phyloP scores from a whole-genome alignment of 2,797 vertebrate genomes.

The Trichosurus vulpecula region DNA sequence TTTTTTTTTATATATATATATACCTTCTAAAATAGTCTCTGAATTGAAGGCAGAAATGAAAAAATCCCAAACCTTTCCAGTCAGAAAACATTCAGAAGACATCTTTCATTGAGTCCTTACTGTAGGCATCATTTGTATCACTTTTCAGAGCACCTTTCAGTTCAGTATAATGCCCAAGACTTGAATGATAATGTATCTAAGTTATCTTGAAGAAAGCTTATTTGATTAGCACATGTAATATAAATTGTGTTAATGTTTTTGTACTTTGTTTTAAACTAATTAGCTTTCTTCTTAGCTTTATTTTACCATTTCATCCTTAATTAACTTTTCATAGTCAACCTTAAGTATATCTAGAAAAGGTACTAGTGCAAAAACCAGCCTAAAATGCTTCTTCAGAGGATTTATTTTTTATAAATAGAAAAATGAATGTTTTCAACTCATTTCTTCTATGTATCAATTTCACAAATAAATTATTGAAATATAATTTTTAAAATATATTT shows the following conservation, averaged over 20 bases:
- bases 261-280: conserved; percentile 42
- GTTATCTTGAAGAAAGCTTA: conserved; percentile 26
- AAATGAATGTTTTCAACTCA: conserved; percentile 15
- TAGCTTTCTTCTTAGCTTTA: conserved; percentile 20
- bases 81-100: conserved; percentile 23
- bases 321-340: background rate
- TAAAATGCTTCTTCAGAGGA: conserved; percentile 36
- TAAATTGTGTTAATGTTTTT: conserved; percentile 48
- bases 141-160: conserved; percentile 21
- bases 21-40: conserved; percentile 33
- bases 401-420: conserved; percentile 47
- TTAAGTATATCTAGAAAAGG: background rate
- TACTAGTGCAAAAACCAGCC: conserved; percentile 47
- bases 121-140: conserved; percentile 15
- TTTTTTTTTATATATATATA: no score
- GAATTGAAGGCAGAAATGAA: conserved; percentile 43
- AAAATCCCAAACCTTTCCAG: background rate
- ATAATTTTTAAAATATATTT: conserved; percentile 18
- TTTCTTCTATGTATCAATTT: conserved; percentile 39
- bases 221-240: conserved; percentile 26
- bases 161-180: conserved; percentile 17
- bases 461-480: conserved; percentile 31
- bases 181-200: conserved; percentile 23
- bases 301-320: conserved; percentile 7
- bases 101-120: background rate